Evolutionary conservation across 2,888 invertebrate genomes (phyloP).

Genomic region (Mimumesa dahlbomi): DNA sequence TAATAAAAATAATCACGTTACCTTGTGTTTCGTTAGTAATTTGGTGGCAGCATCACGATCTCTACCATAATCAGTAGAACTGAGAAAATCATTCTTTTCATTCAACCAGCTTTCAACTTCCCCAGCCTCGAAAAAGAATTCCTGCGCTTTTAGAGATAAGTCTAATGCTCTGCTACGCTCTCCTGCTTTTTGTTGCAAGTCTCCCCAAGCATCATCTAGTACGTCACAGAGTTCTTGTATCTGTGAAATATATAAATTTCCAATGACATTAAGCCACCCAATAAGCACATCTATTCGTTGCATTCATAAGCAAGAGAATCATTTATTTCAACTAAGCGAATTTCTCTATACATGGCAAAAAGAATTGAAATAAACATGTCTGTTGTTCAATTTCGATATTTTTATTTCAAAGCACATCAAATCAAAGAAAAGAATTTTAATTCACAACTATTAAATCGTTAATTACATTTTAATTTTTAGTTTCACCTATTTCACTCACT

Average conservation of each 20-base stretch:
- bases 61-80: constrained; percentile 92
- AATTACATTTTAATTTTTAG: too few relatives aligned
- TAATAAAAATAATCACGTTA: too few relatives aligned
- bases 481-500: too few relatives aligned
- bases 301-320: too few relatives aligned
- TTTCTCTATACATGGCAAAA: too few relatives aligned
- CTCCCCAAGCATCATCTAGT: constrained; percentile 88
- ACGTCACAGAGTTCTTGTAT: constrained; percentile 88
- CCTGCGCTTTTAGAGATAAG: constrained; percentile 93
- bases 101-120: constrained; percentile 97
- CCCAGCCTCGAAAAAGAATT: constrained; percentile 94
- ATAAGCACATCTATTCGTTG: too few relatives aligned
- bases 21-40: constrained; percentile 96
- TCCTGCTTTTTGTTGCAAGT: constrained; percentile 86
- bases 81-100: constrained; percentile 91
- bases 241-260: too few relatives aligned
- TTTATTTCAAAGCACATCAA: background rate
- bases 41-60: constrained; percentile 96
- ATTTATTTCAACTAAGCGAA: too few relatives aligned
- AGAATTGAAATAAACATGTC: too few relatives aligned
- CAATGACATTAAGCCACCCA: too few relatives aligned
- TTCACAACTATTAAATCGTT: background rate
- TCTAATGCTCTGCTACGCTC: constrained; percentile 90
- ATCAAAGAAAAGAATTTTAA: background rate
- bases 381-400: too few relatives aligned